These are phyloP conservation scores for Conchocele bisecta DNA, from an alignment of 2,888 invertebrate genomes.

Conservation along the genomic window DNA sequence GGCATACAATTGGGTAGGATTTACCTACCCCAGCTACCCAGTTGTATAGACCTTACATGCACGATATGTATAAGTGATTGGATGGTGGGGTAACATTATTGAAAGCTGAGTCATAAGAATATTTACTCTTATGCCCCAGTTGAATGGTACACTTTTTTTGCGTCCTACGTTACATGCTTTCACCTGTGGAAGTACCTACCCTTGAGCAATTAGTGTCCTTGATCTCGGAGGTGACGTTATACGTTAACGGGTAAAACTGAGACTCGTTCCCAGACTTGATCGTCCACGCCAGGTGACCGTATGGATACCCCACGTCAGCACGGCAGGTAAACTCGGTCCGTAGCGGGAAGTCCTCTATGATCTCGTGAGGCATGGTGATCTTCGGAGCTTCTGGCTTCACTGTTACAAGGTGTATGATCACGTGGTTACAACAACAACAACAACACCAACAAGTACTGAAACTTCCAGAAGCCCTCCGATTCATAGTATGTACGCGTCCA, in stretches of 20 bases:
- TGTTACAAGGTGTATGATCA: too few relatives aligned
- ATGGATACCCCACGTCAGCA: slow-evolving; percentile 57
- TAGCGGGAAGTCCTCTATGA: slow-evolving; percentile 42
- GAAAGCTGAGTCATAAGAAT: too few relatives aligned
- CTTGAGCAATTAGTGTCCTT: slow-evolving; percentile 33
- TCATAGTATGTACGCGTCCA: too few relatives aligned
- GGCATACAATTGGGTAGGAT: too few relatives aligned
- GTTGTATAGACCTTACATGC: too few relatives aligned
- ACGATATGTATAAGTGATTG: too few relatives aligned
- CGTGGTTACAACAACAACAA: too few relatives aligned
- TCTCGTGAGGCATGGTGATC: slow-evolving; percentile 46
- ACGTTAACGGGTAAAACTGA: slow-evolving; percentile 22
- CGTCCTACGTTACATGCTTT: background rate
- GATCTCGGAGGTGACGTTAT: slow-evolving; percentile 1
- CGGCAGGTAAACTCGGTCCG: slow-evolving; percentile 42
- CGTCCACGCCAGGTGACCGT: slow-evolving; percentile 39
- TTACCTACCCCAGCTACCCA: too few relatives aligned
- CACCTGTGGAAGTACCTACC: background rate
- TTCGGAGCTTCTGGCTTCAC: slow-evolving; percentile 52
- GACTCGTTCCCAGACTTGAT: slow-evolving; percentile 32
- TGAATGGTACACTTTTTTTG: background rate
- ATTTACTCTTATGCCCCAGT: too few relatives aligned
- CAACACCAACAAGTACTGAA: too few relatives aligned
- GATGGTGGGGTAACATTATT: too few relatives aligned
- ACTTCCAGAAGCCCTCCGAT: too few relatives aligned